A percentile compares a stretch with the other conserved stretches of the same genome.
These are phyloP conservation scores for Drosophila nikananu DNA, from an alignment of 1,140 invertebrate genomes.

Conservation along the genomic window DNA sequence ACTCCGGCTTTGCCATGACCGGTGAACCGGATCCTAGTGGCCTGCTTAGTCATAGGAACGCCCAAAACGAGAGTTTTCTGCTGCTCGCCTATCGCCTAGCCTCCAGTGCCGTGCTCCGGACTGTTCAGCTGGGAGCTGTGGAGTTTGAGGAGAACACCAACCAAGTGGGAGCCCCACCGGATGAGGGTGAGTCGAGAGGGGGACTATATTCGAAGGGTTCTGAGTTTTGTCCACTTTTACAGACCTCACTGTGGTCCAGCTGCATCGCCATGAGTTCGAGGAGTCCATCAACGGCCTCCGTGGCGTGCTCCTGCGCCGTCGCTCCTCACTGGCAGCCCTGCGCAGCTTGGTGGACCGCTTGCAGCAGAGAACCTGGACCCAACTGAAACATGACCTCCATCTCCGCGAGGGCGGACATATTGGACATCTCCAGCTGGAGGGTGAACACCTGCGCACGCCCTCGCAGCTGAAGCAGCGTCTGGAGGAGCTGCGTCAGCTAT, in stretches of 20 bases:
- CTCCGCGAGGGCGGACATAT: slow-evolving; percentile 31
- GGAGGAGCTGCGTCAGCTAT: slow-evolving; percentile 38
- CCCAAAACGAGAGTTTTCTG: slow-evolving; percentile 62
- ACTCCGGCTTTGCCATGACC: slow-evolving; percentile 52
- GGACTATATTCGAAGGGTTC: not conserved
- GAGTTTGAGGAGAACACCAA: slow-evolving; percentile 25
- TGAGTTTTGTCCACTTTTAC: not conserved
- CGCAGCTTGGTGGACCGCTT: not conserved
- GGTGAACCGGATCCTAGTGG: slow-evolving; percentile 38
- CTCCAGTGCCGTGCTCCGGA: slow-evolving; percentile 49
- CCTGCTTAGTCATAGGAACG: slow-evolving; percentile 54
- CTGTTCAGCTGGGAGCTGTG: slow-evolving; percentile 59
- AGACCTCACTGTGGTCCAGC: slow-evolving; percentile 66
- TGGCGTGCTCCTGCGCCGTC: slow-evolving; percentile 61
- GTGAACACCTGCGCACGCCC: slow-evolving; percentile 52
- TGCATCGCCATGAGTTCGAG: slow-evolving; percentile 75
- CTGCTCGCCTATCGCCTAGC: slow-evolving; percentile 46
- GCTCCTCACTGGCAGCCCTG: slow-evolving; percentile 40
- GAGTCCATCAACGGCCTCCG: slow-evolving; percentile 53
- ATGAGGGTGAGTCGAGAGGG: slow-evolving; percentile 36
- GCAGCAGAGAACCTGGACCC: not conserved
- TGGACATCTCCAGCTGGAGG: slow-evolving; percentile 43
- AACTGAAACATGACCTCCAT: slow-evolving; percentile 30
- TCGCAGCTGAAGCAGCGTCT: slow-evolving; percentile 56
- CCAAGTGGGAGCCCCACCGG: slow-evolving; percentile 32